A percentile compares a stretch with the other conserved stretches of the same genome.
These are phyloP conservation scores for Schizaphis graminum DNA, from an alignment of 2,888 invertebrate genomes.

Conservation along the genomic window DNA sequence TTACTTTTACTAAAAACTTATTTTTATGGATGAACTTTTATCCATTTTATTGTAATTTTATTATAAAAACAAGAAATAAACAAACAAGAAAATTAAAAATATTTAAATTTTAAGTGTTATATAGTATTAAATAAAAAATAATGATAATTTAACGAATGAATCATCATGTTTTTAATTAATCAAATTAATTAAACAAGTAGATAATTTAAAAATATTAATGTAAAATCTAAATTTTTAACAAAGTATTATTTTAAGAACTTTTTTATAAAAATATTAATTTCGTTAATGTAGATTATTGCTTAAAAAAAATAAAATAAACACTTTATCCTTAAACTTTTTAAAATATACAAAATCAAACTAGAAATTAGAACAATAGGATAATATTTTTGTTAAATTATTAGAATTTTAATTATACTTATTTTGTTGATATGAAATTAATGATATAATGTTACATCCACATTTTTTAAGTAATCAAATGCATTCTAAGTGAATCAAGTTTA, in stretches of 20 bases:
- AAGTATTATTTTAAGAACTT: background rate
- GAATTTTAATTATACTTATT: background rate
- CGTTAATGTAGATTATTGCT: background rate
- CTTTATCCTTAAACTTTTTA: conserved; percentile 10
- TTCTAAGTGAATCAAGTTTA: background rate
- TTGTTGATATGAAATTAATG: background rate
- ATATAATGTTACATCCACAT: background rate
- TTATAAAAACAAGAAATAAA: background rate
- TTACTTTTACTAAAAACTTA: no score
- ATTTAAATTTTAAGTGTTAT: background rate
- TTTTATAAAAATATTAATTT: background rate
- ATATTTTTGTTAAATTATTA: background rate
- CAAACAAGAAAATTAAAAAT: background rate
- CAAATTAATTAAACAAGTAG: background rate
- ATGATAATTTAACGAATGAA: background rate
- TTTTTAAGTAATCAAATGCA: background rate
- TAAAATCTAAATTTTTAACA: background rate
- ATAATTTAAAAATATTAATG: no score
- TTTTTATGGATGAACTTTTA: no score
- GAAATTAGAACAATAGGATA: background rate
- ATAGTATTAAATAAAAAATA: background rate
- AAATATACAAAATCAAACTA: background rate
- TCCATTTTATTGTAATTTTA: background rate
- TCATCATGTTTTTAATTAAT: background rate
- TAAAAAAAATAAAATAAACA: background rate